Conservation (phyloP, 2,888 invertebrate species). For the Aspidapion aeneum region DNA sequence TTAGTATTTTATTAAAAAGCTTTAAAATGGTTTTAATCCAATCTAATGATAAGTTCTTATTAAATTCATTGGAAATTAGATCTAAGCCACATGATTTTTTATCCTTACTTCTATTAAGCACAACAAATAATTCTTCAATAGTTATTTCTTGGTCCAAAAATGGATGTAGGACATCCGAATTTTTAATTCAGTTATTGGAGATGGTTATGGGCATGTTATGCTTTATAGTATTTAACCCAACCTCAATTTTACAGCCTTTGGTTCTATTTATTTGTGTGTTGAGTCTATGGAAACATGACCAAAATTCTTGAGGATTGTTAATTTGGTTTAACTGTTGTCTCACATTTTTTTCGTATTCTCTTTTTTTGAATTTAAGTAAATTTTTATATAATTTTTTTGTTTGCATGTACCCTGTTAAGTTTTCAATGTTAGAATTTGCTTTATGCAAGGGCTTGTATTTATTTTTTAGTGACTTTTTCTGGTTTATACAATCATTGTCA, state of each 20-base stretch:
- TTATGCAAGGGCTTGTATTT: neutral
- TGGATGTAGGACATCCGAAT: neutral
- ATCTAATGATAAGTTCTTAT: neutral
- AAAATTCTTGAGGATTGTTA: neutral
- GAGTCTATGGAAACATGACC: neutral
- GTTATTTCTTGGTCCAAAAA: neutral
- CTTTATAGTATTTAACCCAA: neutral
- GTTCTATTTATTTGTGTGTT: neutral
- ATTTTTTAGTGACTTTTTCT: neutral
- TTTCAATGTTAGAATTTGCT: neutral
- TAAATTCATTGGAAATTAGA: neutral
- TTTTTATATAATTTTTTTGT: neutral
- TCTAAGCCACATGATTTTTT: neutral
- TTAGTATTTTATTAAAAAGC: neutral
- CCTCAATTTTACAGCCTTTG: neutral
- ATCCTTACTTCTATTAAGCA: neutral
- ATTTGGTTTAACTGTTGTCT: neutral
- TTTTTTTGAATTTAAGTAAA: neutral
- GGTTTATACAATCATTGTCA: neutral
- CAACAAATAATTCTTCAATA: neutral
- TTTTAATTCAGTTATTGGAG: neutral
- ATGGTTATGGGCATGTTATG: neutral
- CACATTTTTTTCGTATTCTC: neutral
- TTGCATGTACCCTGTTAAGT: neutral
- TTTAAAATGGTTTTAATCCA: neutral